phyloP scores from a whole-genome alignment of 1,140 invertebrate genomes.

The Ceratosolen fusciceps region DNA sequence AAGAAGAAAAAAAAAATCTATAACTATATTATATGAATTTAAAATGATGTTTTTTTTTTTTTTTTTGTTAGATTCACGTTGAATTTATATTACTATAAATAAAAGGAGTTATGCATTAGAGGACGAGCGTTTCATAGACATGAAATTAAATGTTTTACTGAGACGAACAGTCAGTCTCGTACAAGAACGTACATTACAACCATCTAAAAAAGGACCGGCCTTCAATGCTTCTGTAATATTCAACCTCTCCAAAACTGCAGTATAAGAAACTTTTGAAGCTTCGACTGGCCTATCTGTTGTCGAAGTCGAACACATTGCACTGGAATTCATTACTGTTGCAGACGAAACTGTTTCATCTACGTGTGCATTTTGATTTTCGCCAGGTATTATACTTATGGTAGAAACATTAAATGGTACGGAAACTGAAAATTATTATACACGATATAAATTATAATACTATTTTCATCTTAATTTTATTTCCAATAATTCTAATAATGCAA shows the following conservation, averaged over 20 bases:
- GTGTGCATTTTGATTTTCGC: constrained; percentile 45
- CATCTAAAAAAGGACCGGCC: constrained; percentile 86
- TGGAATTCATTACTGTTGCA: constrained; percentile 46
- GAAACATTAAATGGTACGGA: constrained; percentile 46
- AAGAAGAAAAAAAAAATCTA: neutral
- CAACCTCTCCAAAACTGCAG: constrained; percentile 72
- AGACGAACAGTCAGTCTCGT: too few species aligned
- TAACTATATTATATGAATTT: too few species aligned
- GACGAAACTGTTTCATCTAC: constrained; percentile 53
- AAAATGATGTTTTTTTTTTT: neutral
- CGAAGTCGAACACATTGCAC: constrained; percentile 21
- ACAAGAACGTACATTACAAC: constrained; percentile 80
- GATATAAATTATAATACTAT: constrained; percentile 21
- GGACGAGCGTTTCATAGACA: too few species aligned
- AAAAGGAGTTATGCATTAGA: too few species aligned
- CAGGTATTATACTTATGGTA: constrained; percentile 33
- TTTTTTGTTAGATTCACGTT: too few species aligned
- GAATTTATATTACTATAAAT: too few species aligned
- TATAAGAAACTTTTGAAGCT: constrained; percentile 66
- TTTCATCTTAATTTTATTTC: too few species aligned
- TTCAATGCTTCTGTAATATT: constrained; percentile 78
- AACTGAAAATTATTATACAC: constrained; percentile 24
- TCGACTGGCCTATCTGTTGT: neutral
- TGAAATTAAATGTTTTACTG: too few species aligned
- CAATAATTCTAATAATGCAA: too few species aligned